Evolutionary conservation across 2,113 vertebrate species (phyloP).

Genomic region (Leptodactylus fuscus): DNA sequence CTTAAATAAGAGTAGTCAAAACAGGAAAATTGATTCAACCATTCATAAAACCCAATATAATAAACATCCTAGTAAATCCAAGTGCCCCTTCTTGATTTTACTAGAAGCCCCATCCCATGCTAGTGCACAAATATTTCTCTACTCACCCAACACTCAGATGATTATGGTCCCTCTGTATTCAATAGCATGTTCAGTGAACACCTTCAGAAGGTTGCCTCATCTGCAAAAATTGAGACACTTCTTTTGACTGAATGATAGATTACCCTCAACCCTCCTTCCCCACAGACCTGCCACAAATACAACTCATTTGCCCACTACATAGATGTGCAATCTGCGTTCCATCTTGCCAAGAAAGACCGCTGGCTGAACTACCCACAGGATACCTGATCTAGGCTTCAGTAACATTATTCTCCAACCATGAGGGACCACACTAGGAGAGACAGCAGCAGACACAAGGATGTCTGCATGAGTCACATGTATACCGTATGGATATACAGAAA

Average conservation of each 20-base stretch:
- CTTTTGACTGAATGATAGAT: not conserved
- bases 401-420: not conserved
- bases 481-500: no score
- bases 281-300: not conserved
- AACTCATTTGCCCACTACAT: not conserved
- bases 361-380: constrained; percentile 34
- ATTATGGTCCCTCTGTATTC: not conserved
- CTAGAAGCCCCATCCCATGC: no score
- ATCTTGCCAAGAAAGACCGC: not conserved
- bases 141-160: not conserved
- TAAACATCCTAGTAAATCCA: no score
- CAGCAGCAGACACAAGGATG: no score
- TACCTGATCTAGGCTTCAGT: not conserved
- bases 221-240: constrained; percentile 33
- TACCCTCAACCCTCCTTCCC: not conserved
- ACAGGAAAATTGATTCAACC: no score
- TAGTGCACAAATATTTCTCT: not conserved
- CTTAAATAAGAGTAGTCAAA: no score
- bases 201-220: constrained; percentile 28
- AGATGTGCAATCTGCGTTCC: not conserved
- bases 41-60: no score
- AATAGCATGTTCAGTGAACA: not conserved
- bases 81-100: no score
- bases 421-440: not conserved
- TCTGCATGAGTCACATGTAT: not conserved